These are phyloP conservation scores for Leptinotarsa peninsularis DNA, from an alignment of 2,888 invertebrate species.

Conservation along the genomic window DNA sequence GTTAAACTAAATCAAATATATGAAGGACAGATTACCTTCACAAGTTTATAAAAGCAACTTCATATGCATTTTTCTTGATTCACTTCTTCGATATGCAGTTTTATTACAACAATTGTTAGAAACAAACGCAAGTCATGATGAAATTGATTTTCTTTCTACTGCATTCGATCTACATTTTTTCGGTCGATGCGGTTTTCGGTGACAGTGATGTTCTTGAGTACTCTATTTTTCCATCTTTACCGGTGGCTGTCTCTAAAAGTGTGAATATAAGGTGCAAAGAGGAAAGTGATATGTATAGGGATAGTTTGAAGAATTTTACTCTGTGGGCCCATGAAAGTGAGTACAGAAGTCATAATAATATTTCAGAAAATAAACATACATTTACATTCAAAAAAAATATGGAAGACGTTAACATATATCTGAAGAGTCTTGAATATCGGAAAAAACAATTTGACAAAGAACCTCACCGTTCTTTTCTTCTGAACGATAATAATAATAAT, in stretches of 20 bases:
- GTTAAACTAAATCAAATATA: constrained; percentile 45
- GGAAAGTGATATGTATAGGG: constrained; percentile 51
- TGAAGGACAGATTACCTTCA: constrained; percentile 49
- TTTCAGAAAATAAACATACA: background rate
- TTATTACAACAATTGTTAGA: constrained; percentile 13
- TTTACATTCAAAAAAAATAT: too few relatives aligned
- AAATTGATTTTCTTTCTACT: constrained; percentile 23
- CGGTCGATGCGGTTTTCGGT: constrained; percentile 25
- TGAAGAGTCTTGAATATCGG: too few relatives aligned
- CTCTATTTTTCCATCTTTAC: constrained; percentile 51
- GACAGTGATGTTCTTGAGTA: constrained; percentile 37
- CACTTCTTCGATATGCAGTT: constrained; percentile 30
- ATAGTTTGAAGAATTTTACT: constrained; percentile 52
- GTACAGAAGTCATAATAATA: constrained; percentile 12
- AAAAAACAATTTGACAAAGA: too few relatives aligned
- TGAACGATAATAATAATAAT: too few relatives aligned
- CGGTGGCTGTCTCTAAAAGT: constrained; percentile 50
- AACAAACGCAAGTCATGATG: constrained; percentile 32
- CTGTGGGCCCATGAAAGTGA: constrained; percentile 55
- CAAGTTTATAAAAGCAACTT: constrained; percentile 52
- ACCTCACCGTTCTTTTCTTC: too few relatives aligned
- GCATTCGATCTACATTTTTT: constrained; percentile 18
- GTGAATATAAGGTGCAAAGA: constrained; percentile 51
- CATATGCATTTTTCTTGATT: constrained; percentile 44
- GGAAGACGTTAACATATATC: too few relatives aligned